phyloP scores from a whole-genome alignment of 2,888 invertebrate species.

The Lepas anatifera region DNA sequence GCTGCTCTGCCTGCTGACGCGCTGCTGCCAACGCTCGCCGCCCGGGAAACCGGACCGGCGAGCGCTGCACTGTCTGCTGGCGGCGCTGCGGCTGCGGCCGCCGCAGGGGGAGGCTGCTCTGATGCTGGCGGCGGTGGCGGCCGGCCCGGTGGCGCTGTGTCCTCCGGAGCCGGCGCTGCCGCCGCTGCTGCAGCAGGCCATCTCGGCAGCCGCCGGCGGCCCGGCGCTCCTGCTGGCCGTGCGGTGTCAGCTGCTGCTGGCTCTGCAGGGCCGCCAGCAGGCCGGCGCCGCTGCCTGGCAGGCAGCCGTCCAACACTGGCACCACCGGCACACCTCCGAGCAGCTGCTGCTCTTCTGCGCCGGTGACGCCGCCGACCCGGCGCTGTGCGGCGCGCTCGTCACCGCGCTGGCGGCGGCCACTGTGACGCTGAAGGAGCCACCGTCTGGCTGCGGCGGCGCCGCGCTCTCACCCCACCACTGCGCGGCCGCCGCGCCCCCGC shows the following conservation, averaged over 20 bases:
- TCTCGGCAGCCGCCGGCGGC: background rate
- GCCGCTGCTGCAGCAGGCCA: background rate
- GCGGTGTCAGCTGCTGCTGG: background rate
- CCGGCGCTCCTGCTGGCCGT: background rate
- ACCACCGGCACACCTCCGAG: background rate
- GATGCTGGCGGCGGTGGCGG: background rate
- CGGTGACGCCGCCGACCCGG: background rate
- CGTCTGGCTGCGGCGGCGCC: no score
- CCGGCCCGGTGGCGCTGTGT: background rate
- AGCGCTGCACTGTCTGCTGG: background rate
- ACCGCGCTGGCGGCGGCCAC: background rate
- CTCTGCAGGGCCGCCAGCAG: background rate
- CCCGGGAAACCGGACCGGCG: background rate
- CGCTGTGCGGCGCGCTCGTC: background rate
- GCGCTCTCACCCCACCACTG: no score
- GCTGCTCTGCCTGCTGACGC: background rate
- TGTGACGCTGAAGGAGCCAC: background rate
- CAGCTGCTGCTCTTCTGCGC: background rate
- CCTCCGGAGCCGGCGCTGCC: constrained; percentile 6
- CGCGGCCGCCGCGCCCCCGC: background rate
- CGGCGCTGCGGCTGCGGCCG: background rate
- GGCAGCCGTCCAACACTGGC: background rate
- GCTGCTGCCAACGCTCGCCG: background rate
- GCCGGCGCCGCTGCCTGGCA: background rate
- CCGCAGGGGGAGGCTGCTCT: background rate